A percentile compares a stretch with the other conserved stretches of the same genome.
Conservation (phyloP, 35 echinoderm and acorn worm genomes). For the Heliocidaris erythrogramma region DNA sequence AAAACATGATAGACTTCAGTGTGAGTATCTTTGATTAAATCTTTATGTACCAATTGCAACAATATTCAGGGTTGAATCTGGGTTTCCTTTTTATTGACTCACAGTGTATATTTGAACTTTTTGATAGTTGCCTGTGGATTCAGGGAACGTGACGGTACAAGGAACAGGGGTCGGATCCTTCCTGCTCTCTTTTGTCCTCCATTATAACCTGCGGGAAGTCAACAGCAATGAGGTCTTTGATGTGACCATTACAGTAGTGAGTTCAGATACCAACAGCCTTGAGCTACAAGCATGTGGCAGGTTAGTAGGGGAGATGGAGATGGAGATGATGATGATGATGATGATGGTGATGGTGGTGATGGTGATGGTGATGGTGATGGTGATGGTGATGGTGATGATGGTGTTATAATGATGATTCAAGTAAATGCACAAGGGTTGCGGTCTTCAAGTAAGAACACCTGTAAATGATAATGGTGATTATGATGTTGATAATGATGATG, state of each 20-base stretch:
- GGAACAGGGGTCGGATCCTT: conserved; percentile 51
- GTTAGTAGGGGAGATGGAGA: conserved; percentile 16
- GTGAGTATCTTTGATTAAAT: too few species aligned
- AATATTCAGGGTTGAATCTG: too few species aligned
- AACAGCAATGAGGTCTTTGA: conserved; percentile 4
- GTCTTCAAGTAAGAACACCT: too few species aligned
- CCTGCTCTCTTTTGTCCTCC: conserved; percentile 50
- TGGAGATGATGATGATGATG: not conserved
- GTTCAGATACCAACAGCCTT: conserved; percentile 34
- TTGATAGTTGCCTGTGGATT: conserved; percentile 37
- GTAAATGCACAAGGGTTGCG: too few species aligned
- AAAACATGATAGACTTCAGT: too few species aligned
- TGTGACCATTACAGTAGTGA: not conserved
- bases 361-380: not conserved
- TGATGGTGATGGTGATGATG: not conserved
- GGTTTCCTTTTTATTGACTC: too few species aligned
- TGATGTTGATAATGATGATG: not conserved
- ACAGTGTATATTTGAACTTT: not conserved
- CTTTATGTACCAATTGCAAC: too few species aligned
- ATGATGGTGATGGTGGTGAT: not conserved
- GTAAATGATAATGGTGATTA: not conserved
- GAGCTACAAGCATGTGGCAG: conserved; percentile 51
- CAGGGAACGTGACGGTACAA: conserved; percentile 7
- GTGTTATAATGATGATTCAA: not conserved
- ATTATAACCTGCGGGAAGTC: conserved; percentile 59